Percentiles rank a stretch among this genome's conserved stretches.
phyloP scores from a whole-genome alignment of 2,888 invertebrate species.

The Pemphredon lugubris region DNA sequence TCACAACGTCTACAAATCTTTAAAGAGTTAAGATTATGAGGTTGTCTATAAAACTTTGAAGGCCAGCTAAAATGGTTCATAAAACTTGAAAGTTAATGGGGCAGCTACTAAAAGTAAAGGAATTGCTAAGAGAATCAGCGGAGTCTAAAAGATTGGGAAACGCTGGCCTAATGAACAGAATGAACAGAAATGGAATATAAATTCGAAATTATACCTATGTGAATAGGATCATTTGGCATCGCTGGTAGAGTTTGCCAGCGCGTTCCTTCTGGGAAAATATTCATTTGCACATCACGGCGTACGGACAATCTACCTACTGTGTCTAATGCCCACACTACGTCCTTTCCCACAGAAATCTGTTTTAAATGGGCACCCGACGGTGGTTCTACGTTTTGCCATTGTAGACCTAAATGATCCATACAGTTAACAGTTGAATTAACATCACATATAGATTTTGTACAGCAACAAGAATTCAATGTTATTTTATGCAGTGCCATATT shows the following conservation, averaged over 20 bases:
- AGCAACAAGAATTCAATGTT: background rate
- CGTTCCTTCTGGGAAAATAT: constrained; percentile 90
- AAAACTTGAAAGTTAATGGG: background rate
- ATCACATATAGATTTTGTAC: too few relatives aligned
- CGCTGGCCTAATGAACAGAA: constrained; percentile 19
- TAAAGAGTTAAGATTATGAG: too few relatives aligned
- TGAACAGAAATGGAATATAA: background rate
- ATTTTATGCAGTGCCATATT: background rate
- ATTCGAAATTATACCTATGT: constrained; percentile 80
- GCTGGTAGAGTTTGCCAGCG: constrained; percentile 89
- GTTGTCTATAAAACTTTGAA: too few relatives aligned
- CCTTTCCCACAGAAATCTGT: constrained; percentile 87
- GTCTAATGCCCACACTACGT: constrained; percentile 92
- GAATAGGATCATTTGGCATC: constrained; percentile 84
- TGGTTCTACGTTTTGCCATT: constrained; percentile 92
- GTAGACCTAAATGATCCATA: constrained; percentile 81
- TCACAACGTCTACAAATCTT: too few relatives aligned
- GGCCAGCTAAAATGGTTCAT: background rate
- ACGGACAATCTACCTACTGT: constrained; percentile 88
- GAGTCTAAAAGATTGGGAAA: constrained; percentile 35
- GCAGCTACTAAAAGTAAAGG: constrained; percentile 3
- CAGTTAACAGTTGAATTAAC: background rate
- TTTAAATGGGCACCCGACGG: constrained; percentile 86
- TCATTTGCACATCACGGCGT: constrained; percentile 88
- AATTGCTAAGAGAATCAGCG: constrained; percentile 4